Evolutionary conservation across 1,140 invertebrate species (phyloP), one percentile per base, ranked within the genome.

Genomic region (Pomacea maculata): DNA sequence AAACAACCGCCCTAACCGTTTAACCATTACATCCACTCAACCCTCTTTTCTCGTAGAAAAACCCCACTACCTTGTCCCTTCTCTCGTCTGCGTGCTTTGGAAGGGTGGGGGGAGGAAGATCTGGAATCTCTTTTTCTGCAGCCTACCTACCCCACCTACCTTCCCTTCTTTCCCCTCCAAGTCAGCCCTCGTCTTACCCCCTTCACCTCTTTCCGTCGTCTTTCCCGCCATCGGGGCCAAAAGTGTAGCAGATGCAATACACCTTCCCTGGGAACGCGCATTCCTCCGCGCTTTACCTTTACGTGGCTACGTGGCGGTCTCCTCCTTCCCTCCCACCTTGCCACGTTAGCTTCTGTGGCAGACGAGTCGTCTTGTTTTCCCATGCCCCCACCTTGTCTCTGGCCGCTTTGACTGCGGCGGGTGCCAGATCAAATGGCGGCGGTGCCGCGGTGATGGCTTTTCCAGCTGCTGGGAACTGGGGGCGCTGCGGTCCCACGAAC

Each of bases 361-460:
- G 15, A 61, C 11, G 11, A 11, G 57, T 61, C 57, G 3, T 61
- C 57, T 61, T 70, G 29, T 70, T 70, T 70, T 70, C 67, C 67
- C 67, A 70, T 70, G 67, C 67, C 67, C 29, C 67, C 67, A 70
- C 67, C 67, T 70, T 70, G 57, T 61, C 57, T 61, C 57, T 61
- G 57, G 15, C 34, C 15, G 67, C 67, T 70, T 70, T 70, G 67
- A 70, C 67, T 70, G 57, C 57, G 29, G 67, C 21, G 10, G 67
- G 67, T 70, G 67, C 67, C 67, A 70, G 67, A 14, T 70, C 67
- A n/a, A n/a, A 70, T 70, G 67, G 67, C 67, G 67, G 29, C 67
- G 12, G 67, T 70, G 67, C n/a, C 67, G 67, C n/a, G 12, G n/a
- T 70, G 67, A 70, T 70, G 67, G 67, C 67, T 70, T 70, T 70